These are phyloP conservation scores for Enteromius thamalakanensis DNA, from an alignment of 2,797 vertebrate genomes.

Conservation along the genomic window DNA sequence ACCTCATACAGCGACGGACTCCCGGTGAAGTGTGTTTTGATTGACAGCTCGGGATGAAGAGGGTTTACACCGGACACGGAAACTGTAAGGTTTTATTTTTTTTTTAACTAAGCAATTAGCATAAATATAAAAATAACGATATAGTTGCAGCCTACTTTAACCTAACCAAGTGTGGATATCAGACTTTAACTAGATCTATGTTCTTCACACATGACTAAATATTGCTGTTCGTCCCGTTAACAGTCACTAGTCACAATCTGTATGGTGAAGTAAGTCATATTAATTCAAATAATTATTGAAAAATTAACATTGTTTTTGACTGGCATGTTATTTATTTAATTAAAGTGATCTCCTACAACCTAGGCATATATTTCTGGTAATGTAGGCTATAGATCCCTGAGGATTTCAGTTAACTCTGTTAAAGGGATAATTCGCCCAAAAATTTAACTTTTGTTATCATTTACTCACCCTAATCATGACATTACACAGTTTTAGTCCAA, in stretches of 20 bases:
- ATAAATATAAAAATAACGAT: neutral
- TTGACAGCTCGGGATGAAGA: conserved; percentile 39
- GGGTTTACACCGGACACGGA: neutral
- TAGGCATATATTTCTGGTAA: neutral
- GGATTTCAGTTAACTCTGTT: neutral
- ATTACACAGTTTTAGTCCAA: neutral
- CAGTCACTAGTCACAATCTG: neutral
- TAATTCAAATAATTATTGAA: neutral
- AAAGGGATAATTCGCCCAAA: neutral
- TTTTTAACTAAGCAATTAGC: neutral
- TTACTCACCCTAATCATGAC: neutral
- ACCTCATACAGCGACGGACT: conserved; percentile 57
- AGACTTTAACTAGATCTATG: neutral
- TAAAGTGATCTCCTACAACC: neutral
- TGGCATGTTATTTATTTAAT: neutral
- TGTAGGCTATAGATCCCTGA: neutral
- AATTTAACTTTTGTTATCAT: neutral
- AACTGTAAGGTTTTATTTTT: neutral
- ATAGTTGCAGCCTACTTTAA: neutral
- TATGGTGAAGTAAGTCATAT: neutral
- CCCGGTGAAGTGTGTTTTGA: conserved; percentile 22
- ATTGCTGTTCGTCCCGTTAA: neutral
- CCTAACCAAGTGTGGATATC: neutral
- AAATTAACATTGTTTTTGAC: neutral
- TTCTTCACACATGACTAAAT: neutral